Conservation (phyloP, 2,113 vertebrate genomes). For the Mobula hypostoma region DNA sequence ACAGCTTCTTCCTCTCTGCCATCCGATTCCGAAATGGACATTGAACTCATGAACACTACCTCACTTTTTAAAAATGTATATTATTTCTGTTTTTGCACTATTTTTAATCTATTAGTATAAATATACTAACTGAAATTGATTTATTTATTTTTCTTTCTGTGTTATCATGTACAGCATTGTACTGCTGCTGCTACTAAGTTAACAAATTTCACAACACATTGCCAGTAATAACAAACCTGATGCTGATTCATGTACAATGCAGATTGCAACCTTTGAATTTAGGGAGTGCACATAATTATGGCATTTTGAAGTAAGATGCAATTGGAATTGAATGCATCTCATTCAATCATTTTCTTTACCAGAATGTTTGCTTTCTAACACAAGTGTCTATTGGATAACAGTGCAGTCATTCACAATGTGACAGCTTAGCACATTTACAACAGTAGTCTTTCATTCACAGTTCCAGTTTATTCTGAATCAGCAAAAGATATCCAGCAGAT, state of each 20-base stretch:
- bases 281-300: not conserved
- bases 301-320: not conserved
- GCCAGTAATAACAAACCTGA: too few relatives aligned
- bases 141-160: too few relatives aligned
- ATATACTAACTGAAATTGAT: too few relatives aligned
- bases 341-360: not conserved
- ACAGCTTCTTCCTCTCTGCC: too few relatives aligned
- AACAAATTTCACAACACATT: too few relatives aligned
- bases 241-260: not conserved
- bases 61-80: too few relatives aligned
- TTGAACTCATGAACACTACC: too few relatives aligned
- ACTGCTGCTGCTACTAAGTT: too few relatives aligned
- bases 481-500: not conserved
- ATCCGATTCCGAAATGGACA: too few relatives aligned
- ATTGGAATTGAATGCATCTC: not conserved
- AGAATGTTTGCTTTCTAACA: not conserved
- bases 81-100: too few relatives aligned
- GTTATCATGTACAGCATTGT: too few relatives aligned
- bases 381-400: not conserved
- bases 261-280: not conserved
- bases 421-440: not conserved
- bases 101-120: too few relatives aligned
- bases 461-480: not conserved
- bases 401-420: not conserved
- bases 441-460: not conserved